Evolutionary conservation across 1,140 invertebrate genomes (phyloP), one percentile per base, ranked within the genome.

Genomic region (Drosophila kohkoa): DNA sequence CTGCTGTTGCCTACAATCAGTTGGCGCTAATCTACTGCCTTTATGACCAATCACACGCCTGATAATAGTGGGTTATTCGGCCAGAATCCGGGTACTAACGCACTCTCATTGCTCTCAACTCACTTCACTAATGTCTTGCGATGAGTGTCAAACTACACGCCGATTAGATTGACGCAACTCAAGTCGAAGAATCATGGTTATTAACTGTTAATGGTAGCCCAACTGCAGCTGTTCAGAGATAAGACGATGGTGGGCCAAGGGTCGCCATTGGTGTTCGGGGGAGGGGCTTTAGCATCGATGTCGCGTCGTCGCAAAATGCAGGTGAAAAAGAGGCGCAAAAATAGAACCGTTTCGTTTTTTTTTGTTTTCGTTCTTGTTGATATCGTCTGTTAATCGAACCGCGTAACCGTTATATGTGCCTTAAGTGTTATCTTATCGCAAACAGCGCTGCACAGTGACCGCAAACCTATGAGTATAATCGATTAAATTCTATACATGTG

Each of bases 401-500:
- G 66, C 63, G 46, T 60, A 77, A 82, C 71, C 62, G 62, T 75
- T 68, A 68, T 69, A 67, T 52, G 57, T 62, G 38, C 55, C 51
- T 60, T 38, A 51, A 52, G 57, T 16, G 43, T 70, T 89, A 87
- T 87, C 83, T 87, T 77, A 87, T 87, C 83, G 74, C 13, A 30
- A 59, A 65, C 62, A 30, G 16, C 10, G 35, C 35, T 49, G 75
- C 77, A 87, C 85, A 87, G 77, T 87, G 77, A n/a, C 8, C 41
- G 2, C 13, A 11, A 57, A 58, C 52, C 0, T 11, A 5, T 11
- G 10, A 55, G 2, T 55, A n/a, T n/a, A n/a, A n/a, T n/a, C n/a
- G n/a, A n/a, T n/a, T n/a, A n/a, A n/a, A n/a, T n/a, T n/a, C n/a
- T n/a, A n/a, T n/a, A n/a, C n/a, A n/a, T n/a, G n/a, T n/a, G n/a